phyloP scores from a whole-genome alignment of 2,797 vertebrate species.

The Mionectes olivaceus region DNA sequence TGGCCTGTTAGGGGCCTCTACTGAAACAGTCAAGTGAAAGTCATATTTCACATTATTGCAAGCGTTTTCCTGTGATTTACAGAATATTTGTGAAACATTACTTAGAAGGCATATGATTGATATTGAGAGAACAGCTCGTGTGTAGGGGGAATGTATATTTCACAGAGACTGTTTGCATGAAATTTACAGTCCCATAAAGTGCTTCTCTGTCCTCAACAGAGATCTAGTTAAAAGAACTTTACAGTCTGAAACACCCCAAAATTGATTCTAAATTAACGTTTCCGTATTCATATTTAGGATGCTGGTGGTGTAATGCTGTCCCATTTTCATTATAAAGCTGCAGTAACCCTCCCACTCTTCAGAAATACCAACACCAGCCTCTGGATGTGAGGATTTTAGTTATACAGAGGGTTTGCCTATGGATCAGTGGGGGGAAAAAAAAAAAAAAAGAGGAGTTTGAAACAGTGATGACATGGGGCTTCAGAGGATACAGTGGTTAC shows the following conservation, averaged over 20 bases:
- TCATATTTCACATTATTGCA: conserved; percentile 81
- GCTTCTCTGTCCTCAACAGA: conserved; percentile 74
- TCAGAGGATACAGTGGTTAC: not conserved
- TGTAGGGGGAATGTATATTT: conserved; percentile 73
- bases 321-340: conserved; percentile 72
- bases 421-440: not conserved
- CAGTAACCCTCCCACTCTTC: not conserved
- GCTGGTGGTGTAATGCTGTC: conserved; percentile 60
- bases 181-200: conserved; percentile 82
- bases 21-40: conserved; percentile 81
- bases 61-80: conserved; percentile 81
- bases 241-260: conserved; percentile 80
- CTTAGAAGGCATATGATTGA: conserved; percentile 74
- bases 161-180: conserved; percentile 70
- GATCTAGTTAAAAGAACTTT: conserved; percentile 83
- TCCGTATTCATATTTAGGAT: conserved; percentile 74
- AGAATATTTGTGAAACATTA: conserved; percentile 84
- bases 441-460: not conserved
- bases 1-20: conserved; percentile 73
- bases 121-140: conserved; percentile 72
- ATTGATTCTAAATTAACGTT: conserved; percentile 81
- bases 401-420: not conserved
- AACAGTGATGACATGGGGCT: not conserved
- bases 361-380: not conserved
- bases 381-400: not conserved